These are phyloP conservation scores for Melanotaenia nigrans DNA, from an alignment of 2,797 vertebrate genomes.

Conservation along the genomic window DNA sequence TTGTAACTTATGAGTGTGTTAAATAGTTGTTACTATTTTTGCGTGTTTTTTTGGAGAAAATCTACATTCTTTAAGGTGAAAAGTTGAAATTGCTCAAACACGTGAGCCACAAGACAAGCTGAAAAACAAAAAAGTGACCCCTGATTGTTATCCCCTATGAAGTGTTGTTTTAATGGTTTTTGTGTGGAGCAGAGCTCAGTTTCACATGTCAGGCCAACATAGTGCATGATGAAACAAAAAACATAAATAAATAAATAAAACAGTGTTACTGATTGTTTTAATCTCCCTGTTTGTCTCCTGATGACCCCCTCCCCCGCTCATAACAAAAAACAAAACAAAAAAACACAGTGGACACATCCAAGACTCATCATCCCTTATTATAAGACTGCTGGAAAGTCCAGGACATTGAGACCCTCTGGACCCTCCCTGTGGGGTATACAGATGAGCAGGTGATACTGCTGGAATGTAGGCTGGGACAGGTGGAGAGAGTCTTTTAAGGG, in stretches of 20 bases:
- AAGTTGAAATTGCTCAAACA: too few species aligned
- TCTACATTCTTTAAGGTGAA: background rate
- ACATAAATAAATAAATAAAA: too few species aligned
- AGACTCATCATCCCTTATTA: slow-evolving; percentile 64
- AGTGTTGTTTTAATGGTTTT: slow-evolving; percentile 44
- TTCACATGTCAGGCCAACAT: slow-evolving; percentile 30
- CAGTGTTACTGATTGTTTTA: slow-evolving; percentile 63
- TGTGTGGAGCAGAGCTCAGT: slow-evolving; percentile 20
- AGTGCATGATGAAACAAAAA: slow-evolving; percentile 51
- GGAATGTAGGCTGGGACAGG: slow-evolving; percentile 69
- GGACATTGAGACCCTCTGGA: slow-evolving; percentile 31
- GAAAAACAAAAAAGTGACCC: slow-evolving; percentile 28
- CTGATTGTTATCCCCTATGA: slow-evolving; percentile 28
- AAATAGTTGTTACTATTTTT: background rate
- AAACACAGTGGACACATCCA: slow-evolving; percentile 46
- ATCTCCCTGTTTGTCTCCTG: slow-evolving; percentile 77
- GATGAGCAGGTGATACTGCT: slow-evolving; percentile 58
- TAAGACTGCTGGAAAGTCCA: slow-evolving; percentile 46
- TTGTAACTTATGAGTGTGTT: background rate
- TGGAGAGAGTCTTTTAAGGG: slow-evolving; percentile 36
- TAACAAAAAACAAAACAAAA: slow-evolving; percentile 29
- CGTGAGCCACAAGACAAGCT: slow-evolving; percentile 3
- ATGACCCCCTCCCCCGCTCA: slow-evolving; percentile 53
- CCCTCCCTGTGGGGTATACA: slow-evolving; percentile 27
- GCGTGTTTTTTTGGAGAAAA: background rate